Evolutionary conservation across 2,888 invertebrate genomes (phyloP).

Genomic region (Neocrepidodera transversa): DNA sequence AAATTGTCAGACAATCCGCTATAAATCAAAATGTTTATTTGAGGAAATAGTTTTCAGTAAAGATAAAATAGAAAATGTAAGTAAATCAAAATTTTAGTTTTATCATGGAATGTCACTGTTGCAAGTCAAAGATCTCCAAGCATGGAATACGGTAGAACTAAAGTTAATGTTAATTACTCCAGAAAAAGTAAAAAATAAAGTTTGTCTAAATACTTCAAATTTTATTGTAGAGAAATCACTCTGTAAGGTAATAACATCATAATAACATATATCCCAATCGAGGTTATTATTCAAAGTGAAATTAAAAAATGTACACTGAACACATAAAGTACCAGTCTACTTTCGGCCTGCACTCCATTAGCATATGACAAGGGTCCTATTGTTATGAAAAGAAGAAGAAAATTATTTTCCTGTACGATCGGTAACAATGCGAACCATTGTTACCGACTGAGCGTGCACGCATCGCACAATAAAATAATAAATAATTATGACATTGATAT

Average conservation of each 20-base stretch:
- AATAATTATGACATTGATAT: conserved; percentile 52
- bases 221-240: background rate
- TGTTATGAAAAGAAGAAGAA: conserved; percentile 49
- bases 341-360: conserved; percentile 51
- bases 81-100: too few relatives aligned
- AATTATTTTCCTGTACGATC: conserved; percentile 56
- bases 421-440: conserved; percentile 57
- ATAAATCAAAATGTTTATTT: too few relatives aligned
- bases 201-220: too few relatives aligned
- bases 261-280: conserved; percentile 14
- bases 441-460: conserved; percentile 51
- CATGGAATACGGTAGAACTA: too few relatives aligned
- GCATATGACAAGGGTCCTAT: conserved; percentile 58
- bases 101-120: too few relatives aligned
- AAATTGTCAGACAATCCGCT: too few relatives aligned
- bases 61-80: too few relatives aligned
- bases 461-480: conserved; percentile 56
- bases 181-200: too few relatives aligned
- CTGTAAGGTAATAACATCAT: conserved; percentile 14
- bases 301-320: conserved; percentile 28
- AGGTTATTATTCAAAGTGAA: conserved; percentile 30
- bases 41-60: too few relatives aligned
- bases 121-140: too few relatives aligned
- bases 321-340: conserved; percentile 37
- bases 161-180: too few relatives aligned